Evolutionary conservation across 2,113 vertebrate species (phyloP), one percentile per base, ranked within the genome.

Genomic region (Thalassoma bifasciatum): DNA sequence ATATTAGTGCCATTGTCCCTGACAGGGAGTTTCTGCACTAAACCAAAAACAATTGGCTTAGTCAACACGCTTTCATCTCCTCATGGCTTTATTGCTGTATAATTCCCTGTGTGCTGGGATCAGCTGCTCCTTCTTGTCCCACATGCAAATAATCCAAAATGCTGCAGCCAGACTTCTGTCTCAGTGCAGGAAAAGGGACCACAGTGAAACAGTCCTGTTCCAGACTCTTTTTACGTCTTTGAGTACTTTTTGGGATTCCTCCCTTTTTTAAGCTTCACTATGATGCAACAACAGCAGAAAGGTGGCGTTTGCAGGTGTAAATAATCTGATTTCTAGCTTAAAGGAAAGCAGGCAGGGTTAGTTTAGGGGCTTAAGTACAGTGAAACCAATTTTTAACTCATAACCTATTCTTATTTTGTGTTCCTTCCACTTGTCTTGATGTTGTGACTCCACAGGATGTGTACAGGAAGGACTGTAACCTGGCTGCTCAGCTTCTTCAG

Each of bases 391-490:
- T 30, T 30, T 30, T 30, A 30, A 30, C 30, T 6, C 3, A 30
- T 30, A 30, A 30, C 30, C 6, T 3, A 4, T 38, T 11, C 38
- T 34, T 53, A 37, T 34, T 40, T 1, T 46, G n/a, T 53, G 5
- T 4, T 30, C 5, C 22, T 19, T 66, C 23, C 61, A 9, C 37
- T 58, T 69, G 34, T 69, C 21, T 34, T 37, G 42, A 34, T 64
- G 24, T 30, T 52, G 38, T 70, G 16, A 26, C 44, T 92, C 91
- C 87, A 10, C 66, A 99, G 98, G 98, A 98, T 17, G 90, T 97
- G 84, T 99, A 98, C 92, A 96, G 97, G 86, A 98, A 98, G 88
- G 98, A 99, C 94, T 98, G 97, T 89, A 97, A 95, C 89, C 93
- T 99, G 83, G 98, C 97, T 40, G 97, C 96, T 88, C 97, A 99